These are phyloP conservation scores for Erebia ligea DNA, from an alignment of 2,888 invertebrate genomes.

Conservation along the genomic window DNA sequence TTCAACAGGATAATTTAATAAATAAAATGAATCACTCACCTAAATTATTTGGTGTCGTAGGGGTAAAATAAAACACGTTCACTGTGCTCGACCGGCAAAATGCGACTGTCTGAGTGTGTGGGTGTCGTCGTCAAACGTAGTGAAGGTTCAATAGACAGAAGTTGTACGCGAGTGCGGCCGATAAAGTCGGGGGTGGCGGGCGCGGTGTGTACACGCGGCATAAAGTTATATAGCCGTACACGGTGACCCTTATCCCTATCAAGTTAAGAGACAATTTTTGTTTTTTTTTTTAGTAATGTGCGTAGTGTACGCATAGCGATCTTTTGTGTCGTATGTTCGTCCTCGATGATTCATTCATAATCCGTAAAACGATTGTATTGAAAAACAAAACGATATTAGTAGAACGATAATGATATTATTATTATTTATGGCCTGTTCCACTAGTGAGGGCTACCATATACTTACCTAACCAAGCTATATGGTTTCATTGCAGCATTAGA, in stretches of 20 bases:
- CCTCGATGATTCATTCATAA: slow-evolving; percentile 58
- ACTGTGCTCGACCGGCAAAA: slow-evolving; percentile 61
- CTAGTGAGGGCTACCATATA: no score
- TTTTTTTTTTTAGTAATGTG: neutral
- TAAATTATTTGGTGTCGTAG: slow-evolving; percentile 57
- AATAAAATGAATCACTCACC: slow-evolving; percentile 59
- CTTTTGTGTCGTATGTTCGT: slow-evolving; percentile 42
- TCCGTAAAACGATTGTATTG: slow-evolving; percentile 38
- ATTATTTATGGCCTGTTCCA: no score
- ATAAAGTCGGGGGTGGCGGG: slow-evolving; percentile 56
- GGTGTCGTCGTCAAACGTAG: slow-evolving; percentile 37
- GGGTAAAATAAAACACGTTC: slow-evolving; percentile 54
- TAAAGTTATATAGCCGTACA: slow-evolving; percentile 9
- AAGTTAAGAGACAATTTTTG: slow-evolving; percentile 16
- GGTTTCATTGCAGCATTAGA: neutral
- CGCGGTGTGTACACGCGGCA: slow-evolving; percentile 33
- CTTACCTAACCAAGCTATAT: no score
- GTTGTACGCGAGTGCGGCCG: slow-evolving; percentile 39
- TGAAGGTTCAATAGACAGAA: slow-evolving; percentile 41
- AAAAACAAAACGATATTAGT: slow-evolving; percentile 40
- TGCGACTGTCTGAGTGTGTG: slow-evolving; percentile 56
- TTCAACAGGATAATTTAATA: slow-evolving; percentile 7
- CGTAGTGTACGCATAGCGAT: slow-evolving; percentile 27
- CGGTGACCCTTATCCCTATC: neutral
- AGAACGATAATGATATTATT: slow-evolving; percentile 20